Percentiles rank a stretch among this genome's conserved stretches.
Conservation (phyloP, 2,888 invertebrate species). For the Eurois occulta region DNA sequence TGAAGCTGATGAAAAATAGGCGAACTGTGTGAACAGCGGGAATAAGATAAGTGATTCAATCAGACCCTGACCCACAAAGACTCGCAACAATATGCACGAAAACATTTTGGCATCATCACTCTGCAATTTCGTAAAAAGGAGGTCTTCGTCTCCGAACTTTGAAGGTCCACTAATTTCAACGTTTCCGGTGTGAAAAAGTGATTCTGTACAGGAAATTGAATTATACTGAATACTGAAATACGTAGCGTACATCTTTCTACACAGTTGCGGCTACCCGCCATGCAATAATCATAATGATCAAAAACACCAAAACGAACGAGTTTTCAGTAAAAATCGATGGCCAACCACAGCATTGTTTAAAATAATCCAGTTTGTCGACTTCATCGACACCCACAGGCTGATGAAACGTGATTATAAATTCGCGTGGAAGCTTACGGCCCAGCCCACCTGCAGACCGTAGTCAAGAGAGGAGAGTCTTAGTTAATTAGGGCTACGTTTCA, state of each 20-base stretch:
- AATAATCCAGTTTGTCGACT: background rate
- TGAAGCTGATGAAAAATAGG: slow-evolving; percentile 44
- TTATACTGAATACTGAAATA: slow-evolving; percentile 28
- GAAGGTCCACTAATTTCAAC: slow-evolving; percentile 49
- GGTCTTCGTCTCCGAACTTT: slow-evolving; percentile 41
- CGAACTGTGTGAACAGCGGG: slow-evolving; percentile 20
- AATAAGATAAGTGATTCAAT: slow-evolving; percentile 55
- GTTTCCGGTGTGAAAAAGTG: slow-evolving; percentile 41
- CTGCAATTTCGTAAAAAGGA: slow-evolving; percentile 43
- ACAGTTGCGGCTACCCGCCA: background rate
- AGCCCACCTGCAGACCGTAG: background rate
- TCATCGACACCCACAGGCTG: background rate
- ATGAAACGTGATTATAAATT: slow-evolving; percentile 21
- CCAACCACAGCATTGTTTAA: background rate
- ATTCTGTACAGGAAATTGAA: slow-evolving; percentile 47
- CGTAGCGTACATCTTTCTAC: background rate
- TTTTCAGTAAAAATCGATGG: background rate
- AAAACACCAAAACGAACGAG: background rate
- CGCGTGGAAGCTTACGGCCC: slow-evolving; percentile 1
- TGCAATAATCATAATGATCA: background rate
- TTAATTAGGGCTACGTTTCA: slow-evolving; percentile 1
- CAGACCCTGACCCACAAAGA: slow-evolving; percentile 44
- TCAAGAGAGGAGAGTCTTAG: background rate
- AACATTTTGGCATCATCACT: slow-evolving; percentile 41
- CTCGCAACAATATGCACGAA: slow-evolving; percentile 32